phyloP scores from a whole-genome alignment of 2,888 invertebrate species.

The Scaptomyza parva region DNA sequence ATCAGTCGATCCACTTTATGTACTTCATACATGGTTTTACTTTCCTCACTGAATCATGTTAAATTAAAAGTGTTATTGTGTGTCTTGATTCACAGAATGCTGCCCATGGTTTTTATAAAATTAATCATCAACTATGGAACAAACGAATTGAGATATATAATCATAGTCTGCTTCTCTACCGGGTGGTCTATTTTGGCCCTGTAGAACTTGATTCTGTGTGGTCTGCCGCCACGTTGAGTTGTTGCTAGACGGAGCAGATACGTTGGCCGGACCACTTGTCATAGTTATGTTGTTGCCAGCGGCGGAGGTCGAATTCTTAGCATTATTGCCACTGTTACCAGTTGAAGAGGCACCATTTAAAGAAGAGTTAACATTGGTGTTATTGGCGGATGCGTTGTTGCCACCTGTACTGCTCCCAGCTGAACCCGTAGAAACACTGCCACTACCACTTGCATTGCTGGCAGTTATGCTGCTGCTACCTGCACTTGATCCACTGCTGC shows the following conservation, averaged over 20 bases:
- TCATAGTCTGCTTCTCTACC: constrained; percentile 84
- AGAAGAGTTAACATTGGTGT: constrained; percentile 22
- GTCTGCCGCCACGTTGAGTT: constrained; percentile 75
- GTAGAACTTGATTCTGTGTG: constrained; percentile 80
- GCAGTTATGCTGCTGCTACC: constrained; percentile 8
- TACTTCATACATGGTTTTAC: constrained; percentile 64
- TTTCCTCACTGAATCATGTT: constrained; percentile 56
- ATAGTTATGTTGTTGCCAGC: constrained; percentile 43
- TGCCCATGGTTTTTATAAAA: constrained; percentile 39
- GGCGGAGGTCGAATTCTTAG: constrained; percentile 51
- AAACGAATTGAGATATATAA: constrained; percentile 84
- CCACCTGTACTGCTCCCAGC: constrained; percentile 50
- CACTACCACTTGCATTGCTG: constrained; percentile 26
- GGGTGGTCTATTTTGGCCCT: constrained; percentile 82
- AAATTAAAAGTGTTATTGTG: constrained; percentile 33
- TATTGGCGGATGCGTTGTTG: constrained; percentile 12
- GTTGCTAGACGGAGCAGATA: constrained; percentile 43
- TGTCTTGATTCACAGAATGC: constrained; percentile 57
- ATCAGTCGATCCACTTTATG: constrained; percentile 74
- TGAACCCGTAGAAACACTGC: constrained; percentile 19
- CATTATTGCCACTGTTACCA: constrained; percentile 21
- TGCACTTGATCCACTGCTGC: constrained; percentile 28
- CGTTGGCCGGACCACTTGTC: constrained; percentile 35
- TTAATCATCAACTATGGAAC: constrained; percentile 84
- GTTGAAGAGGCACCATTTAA: constrained; percentile 44